Evolutionary conservation across 1,140 invertebrate species (phyloP).

Genomic region (Bradysia coprophila): DNA sequence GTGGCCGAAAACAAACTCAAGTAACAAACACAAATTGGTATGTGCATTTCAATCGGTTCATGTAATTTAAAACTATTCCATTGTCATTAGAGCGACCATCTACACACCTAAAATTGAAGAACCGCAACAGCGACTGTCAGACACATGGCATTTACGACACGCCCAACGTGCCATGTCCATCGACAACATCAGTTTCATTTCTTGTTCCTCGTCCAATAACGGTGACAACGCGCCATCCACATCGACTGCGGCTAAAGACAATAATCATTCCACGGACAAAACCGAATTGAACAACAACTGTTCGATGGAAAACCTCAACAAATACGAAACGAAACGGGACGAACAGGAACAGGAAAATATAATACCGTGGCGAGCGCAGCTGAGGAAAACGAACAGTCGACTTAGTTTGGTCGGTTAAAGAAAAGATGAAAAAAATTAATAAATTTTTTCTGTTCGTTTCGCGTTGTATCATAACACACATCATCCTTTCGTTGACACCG

Average conservation of each 20-base stretch:
- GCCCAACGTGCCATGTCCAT: slow-evolving; percentile 32
- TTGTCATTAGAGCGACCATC: slow-evolving; percentile 29
- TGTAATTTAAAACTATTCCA: neutral
- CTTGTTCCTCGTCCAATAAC: slow-evolving; percentile 16
- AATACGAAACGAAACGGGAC: slow-evolving; percentile 20
- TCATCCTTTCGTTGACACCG: too few relatives aligned
- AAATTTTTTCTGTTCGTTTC: too few relatives aligned
- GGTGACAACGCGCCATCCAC: slow-evolving; percentile 19
- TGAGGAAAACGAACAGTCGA: slow-evolving; percentile 68
- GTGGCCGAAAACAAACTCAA: slow-evolving; percentile 50
- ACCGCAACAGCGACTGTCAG: slow-evolving; percentile 26
- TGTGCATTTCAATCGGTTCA: neutral
- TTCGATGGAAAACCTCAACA: slow-evolving; percentile 8
- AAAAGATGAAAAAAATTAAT: too few relatives aligned
- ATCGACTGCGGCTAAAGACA: slow-evolving; percentile 25
- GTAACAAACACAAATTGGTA: slow-evolving; percentile 27
- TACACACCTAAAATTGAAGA: slow-evolving; percentile 45
- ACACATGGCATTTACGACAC: slow-evolving; percentile 31
- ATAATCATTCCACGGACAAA: slow-evolving; percentile 12
- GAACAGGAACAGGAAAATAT: slow-evolving; percentile 44
- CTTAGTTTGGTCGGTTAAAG: slow-evolving; percentile 15
- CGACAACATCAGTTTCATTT: slow-evolving; percentile 32
- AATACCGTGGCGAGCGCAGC: slow-evolving; percentile 71
- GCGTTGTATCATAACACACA: too few relatives aligned
- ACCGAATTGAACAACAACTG: slow-evolving; percentile 9